phyloP scores from a whole-genome alignment of 1,140 invertebrate genomes.

The Dysdera silvatica region DNA sequence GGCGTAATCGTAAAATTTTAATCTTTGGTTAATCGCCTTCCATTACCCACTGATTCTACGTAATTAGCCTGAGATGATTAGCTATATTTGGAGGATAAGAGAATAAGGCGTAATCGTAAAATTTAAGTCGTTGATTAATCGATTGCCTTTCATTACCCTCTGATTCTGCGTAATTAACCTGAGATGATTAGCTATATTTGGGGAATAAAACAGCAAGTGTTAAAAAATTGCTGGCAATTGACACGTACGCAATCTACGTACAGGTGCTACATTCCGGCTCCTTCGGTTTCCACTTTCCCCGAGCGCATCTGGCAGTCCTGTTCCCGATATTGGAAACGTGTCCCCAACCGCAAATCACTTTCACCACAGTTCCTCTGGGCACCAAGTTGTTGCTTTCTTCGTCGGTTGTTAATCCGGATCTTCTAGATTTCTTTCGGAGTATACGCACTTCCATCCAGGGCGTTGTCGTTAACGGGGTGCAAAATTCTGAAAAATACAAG shows the following conservation, averaged over 20 bases:
- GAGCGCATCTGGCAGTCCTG: slow-evolving; percentile 63
- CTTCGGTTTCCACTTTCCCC: slow-evolving; percentile 69
- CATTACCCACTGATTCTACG: no score
- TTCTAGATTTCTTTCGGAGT: slow-evolving; percentile 47
- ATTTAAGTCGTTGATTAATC: no score
- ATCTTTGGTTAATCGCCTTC: no score
- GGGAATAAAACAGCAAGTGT: background rate
- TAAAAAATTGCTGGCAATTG: background rate
- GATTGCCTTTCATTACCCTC: no score
- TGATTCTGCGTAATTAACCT: no score
- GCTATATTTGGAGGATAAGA: no score
- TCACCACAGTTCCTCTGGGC: slow-evolving; percentile 56
- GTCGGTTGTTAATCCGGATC: no score
- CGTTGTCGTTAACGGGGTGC: slow-evolving; percentile 53
- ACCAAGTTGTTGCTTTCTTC: slow-evolving; percentile 38
- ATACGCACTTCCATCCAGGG: slow-evolving; percentile 58
- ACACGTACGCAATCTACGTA: slow-evolving; percentile 47
- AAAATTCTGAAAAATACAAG: slow-evolving; percentile 42
- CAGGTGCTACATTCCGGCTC: slow-evolving; percentile 65
- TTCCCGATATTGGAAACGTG: slow-evolving; percentile 67
- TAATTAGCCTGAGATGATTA: no score
- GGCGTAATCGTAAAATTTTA: no score
- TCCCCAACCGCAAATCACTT: slow-evolving; percentile 62
- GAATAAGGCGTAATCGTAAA: no score
- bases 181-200: no score